Evolutionary conservation across 2,888 invertebrate species (phyloP), one percentile per base, ranked within the genome.

Genomic region (Allygus modestus): DNA sequence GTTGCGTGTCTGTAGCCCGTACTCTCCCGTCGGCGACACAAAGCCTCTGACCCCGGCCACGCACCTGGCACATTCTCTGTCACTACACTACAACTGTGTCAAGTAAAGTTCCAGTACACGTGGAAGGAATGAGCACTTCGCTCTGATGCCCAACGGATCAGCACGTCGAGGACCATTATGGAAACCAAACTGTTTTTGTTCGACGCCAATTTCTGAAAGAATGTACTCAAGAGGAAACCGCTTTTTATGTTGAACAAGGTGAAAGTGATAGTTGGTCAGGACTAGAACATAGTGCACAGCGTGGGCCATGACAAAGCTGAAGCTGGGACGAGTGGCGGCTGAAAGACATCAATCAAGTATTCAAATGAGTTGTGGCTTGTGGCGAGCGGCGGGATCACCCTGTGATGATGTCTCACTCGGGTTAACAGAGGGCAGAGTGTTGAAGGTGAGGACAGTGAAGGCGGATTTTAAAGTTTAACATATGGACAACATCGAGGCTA

Each of bases 321-420:
- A 15, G 17, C 37, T 15, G 46, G 46, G 20, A 7, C 7, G 54
- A 54, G 54, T 28, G 65, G 15, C 65, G 65, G 65, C n/a, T 65
- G 65, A 65, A 65, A 65, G 28, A 65, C 65, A 65, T 65, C 65
- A 65, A 65, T 65, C 65, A 65, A 65, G 65, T 65, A 65, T 65
- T 28, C 65, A 28, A 65, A 65, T 65, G 65, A 65, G 65, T 65
- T 2, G 58, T 23, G 28, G 31, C 65, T 26, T 15, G 28, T 31
- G 65, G 65, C 65, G 31, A 31, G 31, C 7, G 65, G 15, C 17
- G 65, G 65, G 31, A 28, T 65, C 28, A 31, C 28, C 65, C n/a
- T 17, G 2, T n/a, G 58, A 12, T 2, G 65, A 31, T n/a, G 65
- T 65, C 65, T 65, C 65, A 65, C 65, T 65, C 26, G 58, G 17